phyloP scores from a whole-genome alignment of 2,797 vertebrate genomes.

The Hemitrygon akajei region DNA sequence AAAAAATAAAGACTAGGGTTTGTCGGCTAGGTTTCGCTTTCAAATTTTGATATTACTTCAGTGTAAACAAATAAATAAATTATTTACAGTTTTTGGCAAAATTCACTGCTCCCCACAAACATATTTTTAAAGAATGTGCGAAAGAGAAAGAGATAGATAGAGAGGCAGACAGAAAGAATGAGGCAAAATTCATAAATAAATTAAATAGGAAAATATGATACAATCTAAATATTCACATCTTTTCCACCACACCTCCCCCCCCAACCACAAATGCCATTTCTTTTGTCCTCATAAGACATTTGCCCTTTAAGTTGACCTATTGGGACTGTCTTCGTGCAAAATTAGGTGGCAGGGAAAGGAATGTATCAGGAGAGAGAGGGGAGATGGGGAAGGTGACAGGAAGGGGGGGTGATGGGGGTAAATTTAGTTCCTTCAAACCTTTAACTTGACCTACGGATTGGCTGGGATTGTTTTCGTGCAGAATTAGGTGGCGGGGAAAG shows the following conservation, averaged over 20 bases:
- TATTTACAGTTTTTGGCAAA: constrained; percentile 89
- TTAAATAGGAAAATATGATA: constrained; percentile 91
- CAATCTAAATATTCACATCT: constrained; percentile 95
- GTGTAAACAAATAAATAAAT: constrained; percentile 95
- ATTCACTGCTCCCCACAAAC: constrained; percentile 50
- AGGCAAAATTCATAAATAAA: constrained; percentile 82
- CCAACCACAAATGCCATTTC: constrained; percentile 44
- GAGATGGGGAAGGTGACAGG: not conserved
- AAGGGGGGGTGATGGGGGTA: too few species aligned
- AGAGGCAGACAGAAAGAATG: constrained; percentile 40
- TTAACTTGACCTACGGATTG: not conserved
- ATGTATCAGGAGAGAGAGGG: not conserved
- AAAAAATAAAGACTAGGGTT: constrained; percentile 57
- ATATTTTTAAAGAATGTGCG: constrained; percentile 43
- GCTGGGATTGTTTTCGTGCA: not conserved
- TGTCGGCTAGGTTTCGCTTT: constrained; percentile 56
- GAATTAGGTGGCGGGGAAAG: not conserved
- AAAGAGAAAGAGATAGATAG: constrained; percentile 43
- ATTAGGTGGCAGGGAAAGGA: not conserved
- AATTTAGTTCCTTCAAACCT: too few species aligned
- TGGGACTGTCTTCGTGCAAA: not conserved
- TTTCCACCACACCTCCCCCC: constrained; percentile 47
- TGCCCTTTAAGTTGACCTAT: not conserved
- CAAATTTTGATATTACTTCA: constrained; percentile 67
- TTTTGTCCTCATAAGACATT: constrained; percentile 45